Percentiles rank a stretch among this genome's conserved stretches.
Evolutionary conservation across 2,888 invertebrate species (phyloP).

Genomic region (Heliconius charithonia): DNA sequence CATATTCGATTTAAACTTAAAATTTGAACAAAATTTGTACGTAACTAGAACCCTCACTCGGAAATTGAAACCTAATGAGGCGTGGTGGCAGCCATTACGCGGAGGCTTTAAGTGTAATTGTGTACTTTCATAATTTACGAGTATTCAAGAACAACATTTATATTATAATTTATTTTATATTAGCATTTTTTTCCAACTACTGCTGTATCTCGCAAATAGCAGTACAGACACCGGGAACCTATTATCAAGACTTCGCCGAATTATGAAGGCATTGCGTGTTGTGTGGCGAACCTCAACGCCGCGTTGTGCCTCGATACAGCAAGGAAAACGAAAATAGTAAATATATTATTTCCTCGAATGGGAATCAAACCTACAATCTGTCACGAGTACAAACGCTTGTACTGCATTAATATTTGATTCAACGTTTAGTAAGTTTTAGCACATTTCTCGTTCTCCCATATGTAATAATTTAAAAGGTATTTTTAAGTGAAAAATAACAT

Average conservation of each 20-base stretch:
- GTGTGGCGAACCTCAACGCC: no score
- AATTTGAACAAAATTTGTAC: not conserved
- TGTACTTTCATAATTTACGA: not conserved
- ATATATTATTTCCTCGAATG: no score
- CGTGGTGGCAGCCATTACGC: constrained; percentile 59
- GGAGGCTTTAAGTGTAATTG: constrained; percentile 46
- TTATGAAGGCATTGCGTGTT: no score
- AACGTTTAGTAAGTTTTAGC: not conserved
- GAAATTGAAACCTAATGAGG: constrained; percentile 64
- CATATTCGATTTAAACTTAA: not conserved
- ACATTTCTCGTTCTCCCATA: not conserved
- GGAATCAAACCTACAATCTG: no score
- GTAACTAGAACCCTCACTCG: constrained; percentile 37
- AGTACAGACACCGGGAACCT: no score
- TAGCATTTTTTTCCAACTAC: not conserved
- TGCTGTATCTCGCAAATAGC: no score
- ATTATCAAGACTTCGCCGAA: no score
- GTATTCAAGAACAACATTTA: not conserved
- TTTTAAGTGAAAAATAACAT: not conserved
- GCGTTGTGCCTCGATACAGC: no score
- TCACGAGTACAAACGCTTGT: no score
- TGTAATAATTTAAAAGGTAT: not conserved
- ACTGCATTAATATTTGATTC: no score
- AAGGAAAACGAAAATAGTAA: no score
- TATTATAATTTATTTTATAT: constrained; percentile 3